These are phyloP conservation scores for Lanistes nyassanus DNA, from an alignment of 1,140 invertebrate species.

Conservation along the genomic window DNA sequence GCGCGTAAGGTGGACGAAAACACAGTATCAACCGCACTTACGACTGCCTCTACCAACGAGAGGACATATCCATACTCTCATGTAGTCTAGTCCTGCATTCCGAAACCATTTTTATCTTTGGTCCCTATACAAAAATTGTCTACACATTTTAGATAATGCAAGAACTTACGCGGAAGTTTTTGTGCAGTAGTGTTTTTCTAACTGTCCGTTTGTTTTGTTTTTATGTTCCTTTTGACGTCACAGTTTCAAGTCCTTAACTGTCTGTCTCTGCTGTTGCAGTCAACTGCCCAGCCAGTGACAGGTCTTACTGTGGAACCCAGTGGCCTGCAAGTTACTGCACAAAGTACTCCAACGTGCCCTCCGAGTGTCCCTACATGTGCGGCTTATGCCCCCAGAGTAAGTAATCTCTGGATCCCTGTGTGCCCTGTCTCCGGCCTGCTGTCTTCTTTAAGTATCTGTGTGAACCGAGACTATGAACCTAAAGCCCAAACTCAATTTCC, in stretches of 20 bases:
- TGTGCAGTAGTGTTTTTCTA: not conserved
- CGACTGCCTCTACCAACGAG: no score
- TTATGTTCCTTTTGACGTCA: not conserved
- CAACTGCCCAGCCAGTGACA: not conserved
- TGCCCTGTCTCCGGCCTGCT: no score
- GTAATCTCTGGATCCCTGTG: not conserved
- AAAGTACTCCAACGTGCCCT: not conserved
- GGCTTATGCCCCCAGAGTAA: not conserved
- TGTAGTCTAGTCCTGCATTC: no score
- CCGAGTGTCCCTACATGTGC: conserved; percentile 11
- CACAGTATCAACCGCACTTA: no score
- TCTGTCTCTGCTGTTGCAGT: not conserved
- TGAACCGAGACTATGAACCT: no score
- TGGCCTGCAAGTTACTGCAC: not conserved
- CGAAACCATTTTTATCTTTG: not conserved
- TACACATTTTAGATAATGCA: not conserved
- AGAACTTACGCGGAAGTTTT: not conserved
- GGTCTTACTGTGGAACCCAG: not conserved
- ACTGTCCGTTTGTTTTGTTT: not conserved
- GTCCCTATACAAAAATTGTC: not conserved
- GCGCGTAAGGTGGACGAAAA: no score
- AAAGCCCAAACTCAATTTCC: no score
- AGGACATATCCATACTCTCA: no score
- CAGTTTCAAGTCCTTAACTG: no score
- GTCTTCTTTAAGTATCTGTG: no score